Conservation (phyloP, 2,113 vertebrate species). For the Callochromis pleurospilus region DNA sequence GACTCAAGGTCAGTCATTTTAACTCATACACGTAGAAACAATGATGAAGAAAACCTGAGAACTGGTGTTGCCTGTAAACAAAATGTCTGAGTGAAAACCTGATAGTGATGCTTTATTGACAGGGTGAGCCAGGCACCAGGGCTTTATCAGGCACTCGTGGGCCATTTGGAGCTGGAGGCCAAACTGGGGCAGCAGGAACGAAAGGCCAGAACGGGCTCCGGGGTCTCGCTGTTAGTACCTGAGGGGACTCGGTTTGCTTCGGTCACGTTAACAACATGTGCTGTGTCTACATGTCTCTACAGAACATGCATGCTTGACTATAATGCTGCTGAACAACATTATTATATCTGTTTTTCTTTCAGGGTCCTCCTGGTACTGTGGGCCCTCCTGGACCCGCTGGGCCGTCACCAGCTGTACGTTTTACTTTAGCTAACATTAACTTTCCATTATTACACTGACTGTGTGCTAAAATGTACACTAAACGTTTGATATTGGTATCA, state of each 20-base stretch:
- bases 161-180: conserved; percentile 61
- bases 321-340: background rate
- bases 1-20: conserved; percentile 55
- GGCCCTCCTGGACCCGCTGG: conserved; percentile 57
- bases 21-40: background rate
- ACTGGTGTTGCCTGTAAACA: background rate
- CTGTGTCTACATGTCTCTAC: background rate
- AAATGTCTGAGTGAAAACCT: background rate
- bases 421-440: background rate
- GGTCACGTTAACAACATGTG: background rate
- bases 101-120: background rate
- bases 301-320: background rate
- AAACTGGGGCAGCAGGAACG: conserved; percentile 46
- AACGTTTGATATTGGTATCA: background rate
- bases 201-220: conserved; percentile 58
- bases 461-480: fast-evolving
- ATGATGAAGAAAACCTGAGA: background rate
- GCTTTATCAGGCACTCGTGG: conserved; percentile 53
- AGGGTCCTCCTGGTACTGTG: conserved; percentile 59
- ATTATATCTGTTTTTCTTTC: background rate
- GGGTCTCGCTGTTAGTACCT: conserved; percentile 54
- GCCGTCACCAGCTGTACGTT: conserved; percentile 46
- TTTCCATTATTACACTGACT: background rate
- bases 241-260: background rate
- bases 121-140: conserved; percentile 61